phyloP scores from a whole-genome alignment of 2,797 vertebrate genomes.

The Circus cinereus region DNA sequence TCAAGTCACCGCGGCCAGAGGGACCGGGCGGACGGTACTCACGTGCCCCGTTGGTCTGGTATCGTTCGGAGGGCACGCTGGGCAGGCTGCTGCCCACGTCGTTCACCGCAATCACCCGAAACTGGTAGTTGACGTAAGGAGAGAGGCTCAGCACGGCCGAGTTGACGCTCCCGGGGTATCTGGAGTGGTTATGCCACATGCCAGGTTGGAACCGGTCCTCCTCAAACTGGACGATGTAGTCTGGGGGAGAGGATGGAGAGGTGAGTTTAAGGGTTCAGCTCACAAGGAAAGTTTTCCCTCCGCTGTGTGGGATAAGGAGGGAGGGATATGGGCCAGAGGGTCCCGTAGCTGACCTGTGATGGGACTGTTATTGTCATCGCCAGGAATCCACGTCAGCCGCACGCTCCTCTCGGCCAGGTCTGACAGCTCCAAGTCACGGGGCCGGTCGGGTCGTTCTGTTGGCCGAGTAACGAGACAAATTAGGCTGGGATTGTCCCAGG shows the following conservation, averaged over 20 bases:
- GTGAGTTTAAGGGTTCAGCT: background rate
- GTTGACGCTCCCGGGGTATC: conserved; percentile 85
- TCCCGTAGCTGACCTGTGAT: conserved; percentile 79
- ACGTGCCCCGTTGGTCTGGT: conserved; percentile 91
- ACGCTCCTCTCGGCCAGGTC: conserved; percentile 88
- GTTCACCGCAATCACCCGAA: conserved; percentile 94
- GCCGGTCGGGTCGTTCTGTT: conserved; percentile 86
- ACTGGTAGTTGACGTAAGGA: conserved; percentile 93
- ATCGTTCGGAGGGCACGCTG: conserved; percentile 86
- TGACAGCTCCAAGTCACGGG: conserved; percentile 88
- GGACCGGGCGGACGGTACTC: conserved; percentile 4
- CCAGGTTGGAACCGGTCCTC: conserved; percentile 87
- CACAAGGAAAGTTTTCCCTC: background rate
- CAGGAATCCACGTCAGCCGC: conserved; percentile 92
- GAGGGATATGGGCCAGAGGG: background rate
- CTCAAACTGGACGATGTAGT: conserved; percentile 92
- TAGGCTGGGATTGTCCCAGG: background rate
- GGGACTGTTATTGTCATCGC: conserved; percentile 89
- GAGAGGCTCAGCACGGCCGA: conserved; percentile 86
- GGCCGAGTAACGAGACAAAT: background rate
- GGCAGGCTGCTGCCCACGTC: conserved; percentile 88
- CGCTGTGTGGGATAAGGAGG: accelerated
- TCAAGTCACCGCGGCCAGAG: accelerated
- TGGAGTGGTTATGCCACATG: conserved; percentile 87
- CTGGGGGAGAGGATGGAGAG: conserved; percentile 59